Evolutionary conservation across 2,888 invertebrate species (phyloP).

Genomic region (Cynaeus angustus): DNA sequence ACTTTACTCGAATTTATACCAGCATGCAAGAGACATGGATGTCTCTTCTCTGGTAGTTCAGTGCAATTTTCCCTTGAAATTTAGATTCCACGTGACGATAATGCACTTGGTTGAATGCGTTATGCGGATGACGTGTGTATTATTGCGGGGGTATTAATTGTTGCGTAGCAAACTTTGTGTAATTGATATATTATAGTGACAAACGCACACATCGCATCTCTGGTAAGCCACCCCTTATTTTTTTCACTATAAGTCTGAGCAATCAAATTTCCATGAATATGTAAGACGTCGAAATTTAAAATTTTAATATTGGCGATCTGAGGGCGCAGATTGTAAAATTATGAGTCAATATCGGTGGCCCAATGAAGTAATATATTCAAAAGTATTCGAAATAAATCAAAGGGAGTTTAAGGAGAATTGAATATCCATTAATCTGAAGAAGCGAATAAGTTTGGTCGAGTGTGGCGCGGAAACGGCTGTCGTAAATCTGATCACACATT

Average conservation of each 20-base stretch:
- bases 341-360: slow-evolving; percentile 47
- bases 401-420: slow-evolving; percentile 50
- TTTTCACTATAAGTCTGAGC: neutral
- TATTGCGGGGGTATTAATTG: slow-evolving; percentile 47
- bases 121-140: slow-evolving; percentile 49
- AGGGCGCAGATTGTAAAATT: slow-evolving; percentile 30
- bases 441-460: slow-evolving; percentile 58
- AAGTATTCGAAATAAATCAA: slow-evolving; percentile 49
- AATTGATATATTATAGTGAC: slow-evolving; percentile 51
- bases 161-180: slow-evolving; percentile 45
- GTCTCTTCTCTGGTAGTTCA: slow-evolving; percentile 30
- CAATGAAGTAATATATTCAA: slow-evolving; percentile 50
- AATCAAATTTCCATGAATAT: slow-evolving; percentile 35
- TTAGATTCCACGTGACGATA: neutral
- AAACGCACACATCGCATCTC: slow-evolving; percentile 36
- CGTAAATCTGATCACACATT: slow-evolving; percentile 64
- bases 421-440: slow-evolving; percentile 52
- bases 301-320: slow-evolving; percentile 43
- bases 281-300: slow-evolving; percentile 29
- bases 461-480: slow-evolving; percentile 61
- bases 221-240: neutral
- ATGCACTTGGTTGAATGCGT: slow-evolving; percentile 29
- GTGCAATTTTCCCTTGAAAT: slow-evolving; percentile 18
- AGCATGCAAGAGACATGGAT: slow-evolving; percentile 44
- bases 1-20: slow-evolving; percentile 47